Base-by-base conservation (phyloP, 1,140 invertebrate species). In the Apis dorsata region DNA sequence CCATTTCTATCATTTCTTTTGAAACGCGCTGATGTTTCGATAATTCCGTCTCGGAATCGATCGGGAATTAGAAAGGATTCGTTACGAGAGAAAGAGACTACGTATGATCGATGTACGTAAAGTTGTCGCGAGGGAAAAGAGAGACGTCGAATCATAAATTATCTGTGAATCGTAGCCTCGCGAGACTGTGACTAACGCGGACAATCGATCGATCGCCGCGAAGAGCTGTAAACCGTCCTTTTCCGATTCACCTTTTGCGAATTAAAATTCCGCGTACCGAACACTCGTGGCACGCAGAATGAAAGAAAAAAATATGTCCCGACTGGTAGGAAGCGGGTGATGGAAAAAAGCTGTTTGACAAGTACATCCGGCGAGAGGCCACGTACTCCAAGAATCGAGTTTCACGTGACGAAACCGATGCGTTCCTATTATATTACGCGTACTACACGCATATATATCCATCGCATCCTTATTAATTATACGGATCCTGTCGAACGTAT, bases 181-280 rank as follows among this genome's bases (percentile, higher is more conserved):
- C n/a, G 76, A 24, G 12, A 21, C 44, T 60, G n/a, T 73, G 62
- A 73, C 72, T 79, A 72, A 72, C 66, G 21, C 55, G 13, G 17
- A 44, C 34, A 19, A n/a, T 49, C 59, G 21, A 51, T n/a, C 73
- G 74, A 77, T 51, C 34, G 24, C 75, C 51, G n/a, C 21, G 63
- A 24, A 4, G 59, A 55, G 69, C 24, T 57, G 83, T 49, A 75
- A 85, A 81, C 83, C 69, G 53, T 53, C 76, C 19, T 24, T 24
- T 69, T 69, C 76, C 69, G 76, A 78, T 78, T 78, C 76, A 78
- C 34, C 76, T 68, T 57, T 57, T 13, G 63, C 63, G 34, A 78
- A 78, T 78, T 78, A 78, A 78, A 78, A 78, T 78, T 78, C 76
- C 51, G 63, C 65, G 65, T 49, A 53, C 13, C 21, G 63, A 15